phyloP scores from a whole-genome alignment of 1,140 invertebrate species.

The Zophobas atratus region DNA sequence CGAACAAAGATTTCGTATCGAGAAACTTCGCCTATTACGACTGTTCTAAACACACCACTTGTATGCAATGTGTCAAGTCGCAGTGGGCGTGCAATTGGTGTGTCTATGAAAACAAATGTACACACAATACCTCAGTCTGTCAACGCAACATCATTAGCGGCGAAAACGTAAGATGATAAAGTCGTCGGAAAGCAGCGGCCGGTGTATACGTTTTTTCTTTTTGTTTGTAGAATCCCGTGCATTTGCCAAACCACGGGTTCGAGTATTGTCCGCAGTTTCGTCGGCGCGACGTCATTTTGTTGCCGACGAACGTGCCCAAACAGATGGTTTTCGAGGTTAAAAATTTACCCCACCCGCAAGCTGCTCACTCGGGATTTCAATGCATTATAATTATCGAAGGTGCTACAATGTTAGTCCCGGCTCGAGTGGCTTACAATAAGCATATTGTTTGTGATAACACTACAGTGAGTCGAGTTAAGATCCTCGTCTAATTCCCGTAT shows the following conservation, averaged over 20 bases:
- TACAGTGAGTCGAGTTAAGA: conserved; percentile 68
- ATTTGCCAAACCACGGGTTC: conserved; percentile 80
- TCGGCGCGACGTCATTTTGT: conserved; percentile 76
- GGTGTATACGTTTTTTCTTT: conserved; percentile 16
- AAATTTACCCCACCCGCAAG: conserved; percentile 90
- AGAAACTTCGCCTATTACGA: conserved; percentile 95
- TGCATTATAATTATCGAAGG: conserved; percentile 93
- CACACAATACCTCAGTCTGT: conserved; percentile 87
- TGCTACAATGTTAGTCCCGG: conserved; percentile 90
- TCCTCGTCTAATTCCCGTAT: neutral
- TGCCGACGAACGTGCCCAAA: conserved; percentile 91
- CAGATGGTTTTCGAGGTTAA: conserved; percentile 91
- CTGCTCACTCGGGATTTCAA: conserved; percentile 89
- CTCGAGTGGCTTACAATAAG: conserved; percentile 85
- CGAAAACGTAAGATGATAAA: conserved; percentile 77
- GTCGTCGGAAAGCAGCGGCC: neutral
- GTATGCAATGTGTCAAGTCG: conserved; percentile 88
- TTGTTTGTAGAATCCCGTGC: conserved; percentile 77
- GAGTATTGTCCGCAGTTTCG: conserved; percentile 88
- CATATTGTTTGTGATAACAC: conserved; percentile 93
- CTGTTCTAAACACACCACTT: conserved; percentile 90
- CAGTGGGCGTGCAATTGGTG: conserved; percentile 97
- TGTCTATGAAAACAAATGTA: conserved; percentile 95
- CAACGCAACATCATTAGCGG: conserved; percentile 87
- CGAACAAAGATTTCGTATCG: conserved; percentile 96